A percentile compares a stretch with the other conserved stretches of the same genome.
These are phyloP conservation scores for Amiota minor DNA, from an alignment of 2,888 invertebrate genomes.

Conservation along the genomic window DNA sequence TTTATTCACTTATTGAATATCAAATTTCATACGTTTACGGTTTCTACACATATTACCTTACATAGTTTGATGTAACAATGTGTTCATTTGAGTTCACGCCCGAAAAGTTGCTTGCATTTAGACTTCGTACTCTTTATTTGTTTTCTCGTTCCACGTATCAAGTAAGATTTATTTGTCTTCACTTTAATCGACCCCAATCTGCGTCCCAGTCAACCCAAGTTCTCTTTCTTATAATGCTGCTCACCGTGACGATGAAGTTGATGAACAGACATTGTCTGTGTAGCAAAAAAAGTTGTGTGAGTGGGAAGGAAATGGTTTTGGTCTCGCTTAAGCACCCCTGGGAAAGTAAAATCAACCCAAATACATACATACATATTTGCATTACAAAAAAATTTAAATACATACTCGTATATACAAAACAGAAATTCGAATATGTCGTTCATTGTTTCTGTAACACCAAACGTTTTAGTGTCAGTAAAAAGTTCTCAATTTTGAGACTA, in stretches of 20 bases:
- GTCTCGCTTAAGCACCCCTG: constrained; percentile 6
- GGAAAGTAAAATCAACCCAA: constrained; percentile 4
- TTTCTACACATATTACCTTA: constrained; percentile 9
- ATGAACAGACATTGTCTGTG: constrained; percentile 11
- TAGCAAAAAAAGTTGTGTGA: background rate
- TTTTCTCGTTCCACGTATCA: constrained; percentile 9
- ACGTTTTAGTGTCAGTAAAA: too few species aligned
- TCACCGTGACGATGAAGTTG: background rate
- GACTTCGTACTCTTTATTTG: background rate
- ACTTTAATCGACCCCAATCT: background rate
- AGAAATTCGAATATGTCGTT: too few species aligned
- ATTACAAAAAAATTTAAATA: constrained; percentile 20
- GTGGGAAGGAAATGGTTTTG: constrained; percentile 16
- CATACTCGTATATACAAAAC: background rate
- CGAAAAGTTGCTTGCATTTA: background rate
- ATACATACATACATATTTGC: too few species aligned
- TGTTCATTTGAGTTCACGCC: background rate
- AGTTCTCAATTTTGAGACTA: too few species aligned
- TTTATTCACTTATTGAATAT: background rate
- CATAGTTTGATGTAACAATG: background rate
- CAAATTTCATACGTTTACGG: constrained; percentile 21
- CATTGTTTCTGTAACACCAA: too few species aligned
- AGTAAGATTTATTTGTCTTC: constrained; percentile 28
- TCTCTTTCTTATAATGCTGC: background rate
- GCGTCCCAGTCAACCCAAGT: constrained; percentile 7